A percentile compares a stretch with the other conserved stretches of the same genome.
phyloP scores from a whole-genome alignment of 2,888 invertebrate genomes.

The Flexamia atlantica region DNA sequence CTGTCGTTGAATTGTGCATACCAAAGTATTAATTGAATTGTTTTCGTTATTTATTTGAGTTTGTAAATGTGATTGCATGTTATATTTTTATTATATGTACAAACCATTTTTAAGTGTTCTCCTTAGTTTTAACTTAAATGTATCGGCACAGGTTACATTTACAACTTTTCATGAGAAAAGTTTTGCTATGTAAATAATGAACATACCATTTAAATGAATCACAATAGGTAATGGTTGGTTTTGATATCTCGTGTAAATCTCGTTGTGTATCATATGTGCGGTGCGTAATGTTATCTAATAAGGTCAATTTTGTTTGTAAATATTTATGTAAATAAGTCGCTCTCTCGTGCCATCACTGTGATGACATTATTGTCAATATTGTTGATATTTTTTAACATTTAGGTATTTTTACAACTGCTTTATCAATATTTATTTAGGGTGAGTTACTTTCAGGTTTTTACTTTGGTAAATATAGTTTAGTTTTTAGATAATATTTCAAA shows the following conservation, averaged over 20 bases:
- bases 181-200: not conserved
- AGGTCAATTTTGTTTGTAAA: constrained; percentile 11
- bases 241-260: constrained; percentile 10
- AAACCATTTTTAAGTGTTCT: not conserved
- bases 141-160: constrained; percentile 19
- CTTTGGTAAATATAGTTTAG: constrained; percentile 47
- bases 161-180: not conserved
- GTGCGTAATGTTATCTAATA: constrained; percentile 40
- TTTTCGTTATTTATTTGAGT: constrained; percentile 57
- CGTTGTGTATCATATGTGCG: constrained; percentile 24
- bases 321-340: constrained; percentile 45
- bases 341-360: constrained; percentile 56
- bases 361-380: constrained; percentile 51
- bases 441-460: constrained; percentile 28
- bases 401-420: constrained; percentile 35
- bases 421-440: constrained; percentile 50
- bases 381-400: constrained; percentile 42
- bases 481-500: constrained; percentile 12
- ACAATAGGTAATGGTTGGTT: not conserved
- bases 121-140: constrained; percentile 13
- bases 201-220: not conserved
- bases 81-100: constrained; percentile 7
- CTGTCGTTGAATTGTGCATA: constrained; percentile 28
- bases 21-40: constrained; percentile 50
- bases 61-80: constrained; percentile 52